Evolutionary conservation across 1,140 invertebrate species (phyloP).

Genomic region (Drosophila watanabei): DNA sequence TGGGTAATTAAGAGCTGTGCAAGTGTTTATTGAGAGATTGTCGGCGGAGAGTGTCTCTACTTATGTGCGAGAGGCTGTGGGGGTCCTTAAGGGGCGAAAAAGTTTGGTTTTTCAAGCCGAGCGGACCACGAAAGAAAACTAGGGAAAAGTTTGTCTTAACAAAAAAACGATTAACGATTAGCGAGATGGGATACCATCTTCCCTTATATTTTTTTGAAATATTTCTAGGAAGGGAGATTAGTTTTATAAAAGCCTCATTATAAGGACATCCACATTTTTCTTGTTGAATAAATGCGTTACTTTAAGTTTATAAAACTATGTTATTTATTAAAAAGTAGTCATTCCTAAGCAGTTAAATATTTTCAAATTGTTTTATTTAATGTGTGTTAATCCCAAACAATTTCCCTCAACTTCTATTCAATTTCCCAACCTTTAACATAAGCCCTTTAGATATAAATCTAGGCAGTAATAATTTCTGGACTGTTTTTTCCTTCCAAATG

Average conservation of each 20-base stretch:
- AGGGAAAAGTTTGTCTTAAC: conserved; percentile 5
- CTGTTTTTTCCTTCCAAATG: background rate
- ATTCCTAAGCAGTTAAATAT: background rate
- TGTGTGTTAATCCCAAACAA: too few relatives aligned
- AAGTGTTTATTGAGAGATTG: conserved; percentile 79
- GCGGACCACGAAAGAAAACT: conserved; percentile 10
- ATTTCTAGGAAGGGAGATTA: background rate
- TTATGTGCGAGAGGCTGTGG: conserved; percentile 21
- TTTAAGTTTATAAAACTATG: background rate
- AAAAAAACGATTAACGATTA: conserved; percentile 27
- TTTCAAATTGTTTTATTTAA: background rate
- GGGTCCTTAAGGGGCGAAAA: conserved; percentile 10
- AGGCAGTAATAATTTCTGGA: conserved; percentile 28
- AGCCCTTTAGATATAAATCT: conserved; percentile 17
- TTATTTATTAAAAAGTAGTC: too few relatives aligned
- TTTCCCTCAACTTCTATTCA: background rate
- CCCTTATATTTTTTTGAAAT: conserved; percentile 1
- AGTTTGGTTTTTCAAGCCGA: conserved; percentile 40
- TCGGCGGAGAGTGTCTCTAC: conserved; percentile 39
- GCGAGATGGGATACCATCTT: conserved; percentile 15
- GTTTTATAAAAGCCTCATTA: background rate
- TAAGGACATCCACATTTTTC: background rate
- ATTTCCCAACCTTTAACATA: background rate
- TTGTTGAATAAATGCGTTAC: background rate
- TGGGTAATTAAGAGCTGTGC: conserved; percentile 82